Evolutionary conservation across 2,113 vertebrate species (phyloP).

Genomic region (Brachirus orientalis): DNA sequence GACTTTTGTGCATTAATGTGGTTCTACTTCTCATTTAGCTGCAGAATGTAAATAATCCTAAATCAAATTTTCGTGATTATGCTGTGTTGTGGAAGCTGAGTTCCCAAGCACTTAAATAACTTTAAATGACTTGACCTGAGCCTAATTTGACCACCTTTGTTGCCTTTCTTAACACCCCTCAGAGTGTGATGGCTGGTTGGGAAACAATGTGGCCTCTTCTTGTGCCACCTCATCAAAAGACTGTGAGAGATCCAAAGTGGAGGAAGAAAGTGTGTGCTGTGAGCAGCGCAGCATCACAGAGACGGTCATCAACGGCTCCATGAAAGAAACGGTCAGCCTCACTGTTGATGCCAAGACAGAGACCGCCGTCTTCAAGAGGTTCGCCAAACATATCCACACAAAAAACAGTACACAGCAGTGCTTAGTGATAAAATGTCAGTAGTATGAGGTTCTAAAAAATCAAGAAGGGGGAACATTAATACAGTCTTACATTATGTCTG

Average conservation of each 20-base stretch:
- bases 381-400: conserved; percentile 39
- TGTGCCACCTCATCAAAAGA: conserved; percentile 61
- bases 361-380: conserved; percentile 99
- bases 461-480: too few species aligned
- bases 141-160: not conserved
- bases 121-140: too few species aligned
- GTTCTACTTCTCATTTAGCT: not conserved
- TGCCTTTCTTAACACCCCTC: not conserved
- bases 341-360: conserved; percentile 99
- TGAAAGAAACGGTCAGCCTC: conserved; percentile 99
- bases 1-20: not conserved
- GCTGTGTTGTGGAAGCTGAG: too few species aligned
- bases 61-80: too few species aligned
- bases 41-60: not conserved
- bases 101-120: too few species aligned
- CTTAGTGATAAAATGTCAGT: not conserved
- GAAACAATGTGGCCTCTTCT: conserved; percentile 29
- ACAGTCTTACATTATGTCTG: too few species aligned
- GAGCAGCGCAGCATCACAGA: conserved; percentile 93
- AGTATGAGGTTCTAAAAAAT: not conserved
- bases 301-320: conserved; percentile 97
- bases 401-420: not conserved
- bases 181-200: conserved; percentile 79
- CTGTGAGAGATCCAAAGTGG: conserved; percentile 85
- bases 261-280: conserved; percentile 80